Evolutionary conservation across 2,113 vertebrate genomes (phyloP).

Genomic region (Pomatostomus ruficeps): DNA sequence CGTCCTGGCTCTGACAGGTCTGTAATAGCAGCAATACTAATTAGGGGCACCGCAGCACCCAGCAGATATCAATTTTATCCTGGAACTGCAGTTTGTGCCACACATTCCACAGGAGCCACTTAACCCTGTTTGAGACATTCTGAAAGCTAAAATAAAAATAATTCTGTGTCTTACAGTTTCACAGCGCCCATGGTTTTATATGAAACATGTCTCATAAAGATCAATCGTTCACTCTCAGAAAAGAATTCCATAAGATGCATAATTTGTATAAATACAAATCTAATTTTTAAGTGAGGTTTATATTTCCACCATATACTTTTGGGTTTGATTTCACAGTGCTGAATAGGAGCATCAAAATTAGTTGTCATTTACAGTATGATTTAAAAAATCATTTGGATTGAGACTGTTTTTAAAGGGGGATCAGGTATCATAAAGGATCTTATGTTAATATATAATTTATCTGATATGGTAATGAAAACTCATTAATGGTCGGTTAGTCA

Average conservation of each 20-base stretch:
- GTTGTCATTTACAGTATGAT: neutral
- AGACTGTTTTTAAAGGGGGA: neutral
- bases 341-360: neutral
- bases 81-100: neutral
- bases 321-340: neutral
- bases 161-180: neutral
- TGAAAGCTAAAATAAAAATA: neutral
- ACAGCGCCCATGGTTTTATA: accelerated
- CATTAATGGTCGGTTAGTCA: neutral
- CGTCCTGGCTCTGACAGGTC: slow-evolving; percentile 44
- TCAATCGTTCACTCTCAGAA: neutral
- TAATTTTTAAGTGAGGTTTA: neutral
- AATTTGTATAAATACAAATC: neutral
- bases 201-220: neutral
- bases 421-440: neutral
- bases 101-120: neutral
- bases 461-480: neutral
- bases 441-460: neutral
- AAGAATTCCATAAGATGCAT: neutral
- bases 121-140: neutral
- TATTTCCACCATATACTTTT: neutral
- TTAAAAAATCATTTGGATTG: neutral
- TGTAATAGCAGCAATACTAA: slow-evolving; percentile 17
- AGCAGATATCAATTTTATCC: neutral
- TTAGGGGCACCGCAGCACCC: neutral